These are phyloP conservation scores for Cyphomyrmex costatus DNA, from an alignment of 1,140 invertebrate genomes.

Conservation along the genomic window DNA sequence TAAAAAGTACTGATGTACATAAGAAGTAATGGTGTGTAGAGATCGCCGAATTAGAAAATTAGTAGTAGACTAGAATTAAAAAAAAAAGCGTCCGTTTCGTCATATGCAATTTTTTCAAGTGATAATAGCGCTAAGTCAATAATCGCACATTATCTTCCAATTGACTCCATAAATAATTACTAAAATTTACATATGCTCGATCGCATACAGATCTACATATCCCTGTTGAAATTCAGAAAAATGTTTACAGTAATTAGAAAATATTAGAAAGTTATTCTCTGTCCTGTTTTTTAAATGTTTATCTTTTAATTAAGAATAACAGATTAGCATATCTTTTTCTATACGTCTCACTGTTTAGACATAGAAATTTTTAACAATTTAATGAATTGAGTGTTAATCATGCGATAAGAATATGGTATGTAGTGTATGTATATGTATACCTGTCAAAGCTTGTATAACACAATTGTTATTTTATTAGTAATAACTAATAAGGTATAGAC, in stretches of 20 bases:
- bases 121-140: neutral
- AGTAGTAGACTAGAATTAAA: conserved; percentile 4
- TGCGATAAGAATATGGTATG: conserved; percentile 34
- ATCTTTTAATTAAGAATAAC: conserved; percentile 13
- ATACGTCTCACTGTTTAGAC: conserved; percentile 26
- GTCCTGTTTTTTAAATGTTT: conserved; percentile 20
- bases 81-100: conserved; percentile 17
- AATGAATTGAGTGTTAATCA: conserved; percentile 27
- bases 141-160: neutral
- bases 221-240: conserved; percentile 6
- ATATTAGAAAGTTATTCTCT: conserved; percentile 29
- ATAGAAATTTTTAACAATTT: conserved; percentile 24
- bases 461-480: conserved; percentile 43
- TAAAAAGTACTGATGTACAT: conserved; percentile 41
- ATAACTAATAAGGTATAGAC: neutral
- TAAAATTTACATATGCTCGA: neutral
- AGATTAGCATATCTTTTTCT: conserved; percentile 45
- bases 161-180: neutral
- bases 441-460: conserved; percentile 21
- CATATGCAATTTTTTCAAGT: neutral
- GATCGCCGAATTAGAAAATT: conserved; percentile 29
- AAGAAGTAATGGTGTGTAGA: conserved; percentile 4
- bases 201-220: conserved; percentile 40
- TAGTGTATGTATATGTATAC: conserved; percentile 23
- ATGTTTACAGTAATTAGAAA: neutral